Evolutionary conservation across 1,140 invertebrate species (phyloP).

Genomic region (Drosophila neocordata): DNA sequence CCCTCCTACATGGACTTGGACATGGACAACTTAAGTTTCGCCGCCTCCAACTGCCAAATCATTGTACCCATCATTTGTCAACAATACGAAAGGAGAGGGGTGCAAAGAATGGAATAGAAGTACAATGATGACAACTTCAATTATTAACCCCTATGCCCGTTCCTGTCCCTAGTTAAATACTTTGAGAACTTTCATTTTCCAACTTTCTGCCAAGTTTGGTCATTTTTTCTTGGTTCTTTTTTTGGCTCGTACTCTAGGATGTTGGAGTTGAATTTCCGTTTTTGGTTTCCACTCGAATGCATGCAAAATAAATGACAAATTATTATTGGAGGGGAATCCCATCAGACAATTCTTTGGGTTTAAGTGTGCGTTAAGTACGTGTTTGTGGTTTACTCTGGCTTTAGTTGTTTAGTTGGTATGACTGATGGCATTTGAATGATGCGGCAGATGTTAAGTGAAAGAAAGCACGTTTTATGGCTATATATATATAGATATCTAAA

Average conservation of each 20-base stretch:
- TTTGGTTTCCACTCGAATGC: constrained; percentile 50
- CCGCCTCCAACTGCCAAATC: constrained; percentile 26
- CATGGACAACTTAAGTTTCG: constrained; percentile 21
- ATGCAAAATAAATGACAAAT: constrained; percentile 75
- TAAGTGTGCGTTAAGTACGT: constrained; percentile 58
- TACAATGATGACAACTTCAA: constrained; percentile 3
- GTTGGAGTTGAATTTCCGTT: constrained; percentile 17
- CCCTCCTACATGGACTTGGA: constrained; percentile 12
- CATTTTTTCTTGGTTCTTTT: not conserved
- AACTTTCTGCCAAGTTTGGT: constrained; percentile 20
- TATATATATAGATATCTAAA: too few relatives aligned
- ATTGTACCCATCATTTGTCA: constrained; percentile 15
- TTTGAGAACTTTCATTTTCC: not conserved
- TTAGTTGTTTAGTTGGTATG: constrained; percentile 13
- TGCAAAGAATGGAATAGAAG: too few relatives aligned
- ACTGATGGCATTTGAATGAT: constrained; percentile 57
- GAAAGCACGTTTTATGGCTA: constrained; percentile 50
- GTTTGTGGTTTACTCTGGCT: constrained; percentile 27
- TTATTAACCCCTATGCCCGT: not conserved
- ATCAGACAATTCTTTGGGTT: constrained; percentile 2
- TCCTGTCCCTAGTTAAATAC: not conserved
- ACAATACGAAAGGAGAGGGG: not conserved
- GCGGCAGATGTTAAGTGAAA: constrained; percentile 28
- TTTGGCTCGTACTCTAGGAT: not conserved
- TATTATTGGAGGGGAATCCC: constrained; percentile 8